Percentiles rank a stretch among this genome's conserved stretches.
Evolutionary conservation across 2,113 vertebrate species (phyloP).

Genomic region (Asarcornis scutulata): DNA sequence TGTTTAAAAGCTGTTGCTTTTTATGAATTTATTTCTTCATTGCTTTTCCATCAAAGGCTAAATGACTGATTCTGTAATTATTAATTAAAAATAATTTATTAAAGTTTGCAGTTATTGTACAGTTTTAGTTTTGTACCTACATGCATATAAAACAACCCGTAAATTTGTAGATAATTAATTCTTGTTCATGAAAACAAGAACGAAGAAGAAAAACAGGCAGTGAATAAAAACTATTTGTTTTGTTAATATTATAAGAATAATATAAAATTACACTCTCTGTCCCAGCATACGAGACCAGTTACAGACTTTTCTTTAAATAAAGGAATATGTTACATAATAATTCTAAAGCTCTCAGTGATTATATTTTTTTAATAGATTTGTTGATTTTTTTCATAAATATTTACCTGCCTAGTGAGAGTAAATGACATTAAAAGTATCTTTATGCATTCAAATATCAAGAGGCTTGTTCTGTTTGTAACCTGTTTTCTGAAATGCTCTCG

Average conservation of each 20-base stretch:
- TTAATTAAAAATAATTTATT: neutral
- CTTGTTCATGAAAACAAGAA: neutral
- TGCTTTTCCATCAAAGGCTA: neutral
- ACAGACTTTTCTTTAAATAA: neutral
- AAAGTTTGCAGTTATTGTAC: neutral
- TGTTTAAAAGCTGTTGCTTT: neutral
- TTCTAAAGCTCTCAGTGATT: neutral
- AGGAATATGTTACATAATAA: neutral
- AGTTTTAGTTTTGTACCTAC: neutral
- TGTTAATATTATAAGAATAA: neutral
- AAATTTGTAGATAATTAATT: neutral
- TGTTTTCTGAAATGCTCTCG: neutral
- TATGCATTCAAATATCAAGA: neutral
- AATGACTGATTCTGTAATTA: neutral
- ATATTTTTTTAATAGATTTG: neutral
- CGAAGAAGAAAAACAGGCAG: neutral
- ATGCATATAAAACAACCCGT: neutral
- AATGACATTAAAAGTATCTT: neutral
- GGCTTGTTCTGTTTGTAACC: neutral
- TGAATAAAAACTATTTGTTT: neutral
- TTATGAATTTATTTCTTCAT: neutral
- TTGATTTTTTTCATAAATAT: neutral
- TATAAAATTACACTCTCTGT: neutral
- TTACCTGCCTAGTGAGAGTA: neutral
- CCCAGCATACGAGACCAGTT: neutral